Conservation (phyloP, 1,140 invertebrate genomes). For the Philaenus spumarius region DNA sequence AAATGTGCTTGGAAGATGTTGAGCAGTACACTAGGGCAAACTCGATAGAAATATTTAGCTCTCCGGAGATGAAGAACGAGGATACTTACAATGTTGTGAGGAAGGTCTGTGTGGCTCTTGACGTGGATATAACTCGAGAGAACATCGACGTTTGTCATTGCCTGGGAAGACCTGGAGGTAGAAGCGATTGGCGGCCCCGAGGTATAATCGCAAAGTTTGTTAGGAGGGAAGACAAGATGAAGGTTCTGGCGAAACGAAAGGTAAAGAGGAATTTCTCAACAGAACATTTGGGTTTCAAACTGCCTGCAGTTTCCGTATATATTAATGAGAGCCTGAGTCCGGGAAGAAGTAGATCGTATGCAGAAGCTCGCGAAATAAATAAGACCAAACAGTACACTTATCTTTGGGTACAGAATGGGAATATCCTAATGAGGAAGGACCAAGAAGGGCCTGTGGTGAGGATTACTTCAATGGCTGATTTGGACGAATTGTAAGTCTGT, state of each 20-base stretch:
- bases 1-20: background rate
- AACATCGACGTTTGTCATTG: conserved; percentile 3
- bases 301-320: no score
- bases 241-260: background rate
- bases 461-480: no score
- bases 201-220: conserved; percentile 7
- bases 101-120: background rate
- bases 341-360: no score
- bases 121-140: background rate
- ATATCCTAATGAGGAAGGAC: no score
- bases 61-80: background rate
- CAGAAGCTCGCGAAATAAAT: no score
- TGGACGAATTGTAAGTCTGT: no score
- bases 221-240: background rate
- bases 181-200: background rate
- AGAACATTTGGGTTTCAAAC: no score
- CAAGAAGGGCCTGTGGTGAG: no score
- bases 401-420: no score
- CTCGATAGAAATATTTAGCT: conserved; percentile 1
- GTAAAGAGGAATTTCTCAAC: no score
- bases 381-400: no score
- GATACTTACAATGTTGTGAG: background rate
- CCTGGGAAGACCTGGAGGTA: background rate
- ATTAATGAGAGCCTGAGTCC: no score
- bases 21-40: background rate